phyloP scores from a whole-genome alignment of 1,140 invertebrate genomes.

The Scaptomyza hsui region DNA sequence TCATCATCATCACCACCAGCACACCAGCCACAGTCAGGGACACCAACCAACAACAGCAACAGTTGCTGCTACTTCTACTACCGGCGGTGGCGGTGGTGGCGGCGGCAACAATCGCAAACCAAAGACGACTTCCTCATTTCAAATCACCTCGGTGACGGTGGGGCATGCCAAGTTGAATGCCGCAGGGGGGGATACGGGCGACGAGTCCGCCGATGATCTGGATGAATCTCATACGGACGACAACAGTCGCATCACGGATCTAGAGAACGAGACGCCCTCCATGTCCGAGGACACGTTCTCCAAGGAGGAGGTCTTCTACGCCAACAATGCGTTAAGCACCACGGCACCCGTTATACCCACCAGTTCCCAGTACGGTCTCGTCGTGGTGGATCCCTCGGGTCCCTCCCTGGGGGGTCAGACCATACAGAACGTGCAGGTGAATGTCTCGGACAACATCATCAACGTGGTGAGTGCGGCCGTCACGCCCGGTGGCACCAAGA shows the following conservation, averaged over 20 bases:
- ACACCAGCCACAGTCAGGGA: constrained; percentile 73
- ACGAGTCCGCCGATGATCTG: constrained; percentile 96
- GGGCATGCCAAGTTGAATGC: constrained; percentile 86
- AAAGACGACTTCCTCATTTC: constrained; percentile 91
- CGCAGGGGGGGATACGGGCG: constrained; percentile 92
- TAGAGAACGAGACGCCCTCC: constrained; percentile 93
- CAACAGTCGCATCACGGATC: constrained; percentile 91
- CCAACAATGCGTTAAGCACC: constrained; percentile 89
- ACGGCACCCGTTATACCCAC: constrained; percentile 93
- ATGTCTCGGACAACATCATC: constrained; percentile 87
- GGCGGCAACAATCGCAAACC: constrained; percentile 68
- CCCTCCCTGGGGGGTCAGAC: constrained; percentile 62
- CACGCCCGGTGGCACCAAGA: constrained; percentile 86
- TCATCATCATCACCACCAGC: constrained; percentile 47
- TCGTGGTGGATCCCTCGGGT: constrained; percentile 88
- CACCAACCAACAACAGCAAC: constrained; percentile 45
- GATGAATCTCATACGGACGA: constrained; percentile 97
- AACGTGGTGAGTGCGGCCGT: constrained; percentile 87
- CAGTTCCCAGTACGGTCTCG: constrained; percentile 92
- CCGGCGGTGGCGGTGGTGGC: background rate
- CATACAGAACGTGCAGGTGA: constrained; percentile 86
- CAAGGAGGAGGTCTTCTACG: constrained; percentile 92
- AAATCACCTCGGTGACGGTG: constrained; percentile 95
- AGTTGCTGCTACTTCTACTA: background rate
- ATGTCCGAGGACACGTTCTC: constrained; percentile 93